phyloP scores from a whole-genome alignment of 2,888 invertebrate genomes.

The Holacanthella duospinosa region DNA sequence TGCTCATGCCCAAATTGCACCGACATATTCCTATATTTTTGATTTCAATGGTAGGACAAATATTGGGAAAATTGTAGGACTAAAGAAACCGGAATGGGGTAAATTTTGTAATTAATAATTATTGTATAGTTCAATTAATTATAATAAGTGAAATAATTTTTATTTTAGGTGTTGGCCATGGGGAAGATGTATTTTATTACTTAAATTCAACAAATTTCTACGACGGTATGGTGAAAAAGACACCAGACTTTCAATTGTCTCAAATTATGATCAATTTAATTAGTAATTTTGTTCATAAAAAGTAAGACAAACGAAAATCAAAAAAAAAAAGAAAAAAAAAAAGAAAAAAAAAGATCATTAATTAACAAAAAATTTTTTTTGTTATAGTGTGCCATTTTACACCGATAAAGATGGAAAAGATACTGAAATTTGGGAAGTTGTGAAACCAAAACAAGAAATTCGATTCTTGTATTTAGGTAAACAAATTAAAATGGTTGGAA shows the following conservation, averaged over 20 bases:
- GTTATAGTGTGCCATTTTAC: conserved; percentile 23
- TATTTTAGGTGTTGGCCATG: conserved; percentile 7
- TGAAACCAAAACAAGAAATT: conserved; percentile 16
- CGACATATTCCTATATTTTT: conserved; percentile 30
- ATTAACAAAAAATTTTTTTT: not conserved
- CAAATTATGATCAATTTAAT: conserved; percentile 31
- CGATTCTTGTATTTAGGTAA: conserved; percentile 21
- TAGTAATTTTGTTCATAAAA: conserved; percentile 25
- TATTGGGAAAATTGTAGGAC: conserved; percentile 28
- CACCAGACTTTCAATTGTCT: conserved; percentile 30
- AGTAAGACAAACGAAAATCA: too few species aligned
- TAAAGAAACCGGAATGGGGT: conserved; percentile 31
- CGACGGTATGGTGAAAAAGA: conserved; percentile 19
- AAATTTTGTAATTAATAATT: too few species aligned
- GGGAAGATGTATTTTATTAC: conserved; percentile 19
- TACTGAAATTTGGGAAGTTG: conserved; percentile 26
- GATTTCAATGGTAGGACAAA: conserved; percentile 26
- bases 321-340: conserved; percentile 20
- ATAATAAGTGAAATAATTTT: not conserved
- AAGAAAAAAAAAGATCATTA: not conserved
- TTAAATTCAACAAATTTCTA: conserved; percentile 19
- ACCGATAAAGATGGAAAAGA: conserved; percentile 21
- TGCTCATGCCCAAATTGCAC: conserved; percentile 32
- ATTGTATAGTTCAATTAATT: not conserved
- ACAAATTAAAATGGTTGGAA: conserved; percentile 16